Evolutionary conservation across 2,888 invertebrate genomes (phyloP).

Genomic region (Xanthostigma xanthostigma): DNA sequence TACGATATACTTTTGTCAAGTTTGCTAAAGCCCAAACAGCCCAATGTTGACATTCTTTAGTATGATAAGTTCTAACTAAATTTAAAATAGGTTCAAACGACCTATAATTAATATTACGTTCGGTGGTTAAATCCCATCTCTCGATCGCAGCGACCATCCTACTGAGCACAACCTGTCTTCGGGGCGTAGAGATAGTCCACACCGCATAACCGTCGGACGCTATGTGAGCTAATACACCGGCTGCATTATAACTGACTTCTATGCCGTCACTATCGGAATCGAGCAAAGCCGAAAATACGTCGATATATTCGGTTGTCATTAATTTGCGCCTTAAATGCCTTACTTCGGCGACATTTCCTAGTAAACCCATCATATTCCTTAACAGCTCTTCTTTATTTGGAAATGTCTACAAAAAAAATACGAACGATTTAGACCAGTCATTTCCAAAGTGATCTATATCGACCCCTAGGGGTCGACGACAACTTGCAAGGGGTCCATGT

Average conservation of each 20-base stretch:
- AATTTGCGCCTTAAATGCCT: conserved; percentile 61
- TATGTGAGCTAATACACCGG: conserved; percentile 90
- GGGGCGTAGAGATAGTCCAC: conserved; percentile 64
- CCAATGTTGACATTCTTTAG: conserved; percentile 90
- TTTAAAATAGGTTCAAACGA: conserved; percentile 89
- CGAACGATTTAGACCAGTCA: not conserved
- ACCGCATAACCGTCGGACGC: conserved; percentile 76
- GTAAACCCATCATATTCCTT: conserved; percentile 94
- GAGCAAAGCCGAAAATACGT: conserved; percentile 73
- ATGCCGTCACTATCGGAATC: conserved; percentile 84
- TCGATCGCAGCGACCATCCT: conserved; percentile 71
- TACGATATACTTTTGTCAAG: conserved; percentile 82
- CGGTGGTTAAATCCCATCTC: conserved; percentile 75
- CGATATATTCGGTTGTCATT: conserved; percentile 72
- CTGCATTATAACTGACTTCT: conserved; percentile 93
- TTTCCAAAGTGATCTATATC: too few species aligned
- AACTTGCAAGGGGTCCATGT: too few species aligned
- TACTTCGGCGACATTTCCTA: conserved; percentile 95
- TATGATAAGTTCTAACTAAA: conserved; percentile 66
- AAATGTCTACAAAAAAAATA: conserved; percentile 47
- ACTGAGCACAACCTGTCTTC: conserved; percentile 52
- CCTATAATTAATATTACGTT: conserved; percentile 91
- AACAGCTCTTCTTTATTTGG: conserved; percentile 79
- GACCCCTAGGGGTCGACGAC: too few species aligned
- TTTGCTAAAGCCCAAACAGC: conserved; percentile 96